Conservation (phyloP, 2,888 invertebrate species). For the Nebria brevicollis region DNA sequence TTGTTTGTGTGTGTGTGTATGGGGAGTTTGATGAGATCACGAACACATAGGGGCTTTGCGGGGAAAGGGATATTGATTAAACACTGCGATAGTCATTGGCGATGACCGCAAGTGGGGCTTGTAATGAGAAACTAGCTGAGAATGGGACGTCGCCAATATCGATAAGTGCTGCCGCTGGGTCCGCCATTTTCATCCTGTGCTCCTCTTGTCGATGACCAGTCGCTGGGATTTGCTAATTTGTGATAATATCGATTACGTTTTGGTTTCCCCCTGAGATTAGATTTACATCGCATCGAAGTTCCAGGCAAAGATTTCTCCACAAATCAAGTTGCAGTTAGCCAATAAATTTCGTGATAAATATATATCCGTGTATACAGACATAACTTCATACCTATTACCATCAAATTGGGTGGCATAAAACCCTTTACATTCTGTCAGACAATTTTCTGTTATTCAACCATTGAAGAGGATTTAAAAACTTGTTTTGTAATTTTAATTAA, state of each 20-base stretch:
- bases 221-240: not conserved
- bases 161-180: not conserved
- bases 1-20: not conserved
- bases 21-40: not conserved
- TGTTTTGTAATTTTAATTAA: too few species aligned
- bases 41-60: not conserved
- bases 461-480: too few species aligned
- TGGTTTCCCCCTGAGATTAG: not conserved
- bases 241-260: not conserved
- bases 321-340: not conserved
- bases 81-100: slow-evolving; percentile 31
- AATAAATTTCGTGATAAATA: not conserved
- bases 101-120: slow-evolving; percentile 40
- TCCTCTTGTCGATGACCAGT: not conserved
- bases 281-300: not conserved
- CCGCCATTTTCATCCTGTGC: not conserved
- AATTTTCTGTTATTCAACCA: too few species aligned
- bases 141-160: not conserved
- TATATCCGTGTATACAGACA: not conserved
- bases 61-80: slow-evolving; percentile 37
- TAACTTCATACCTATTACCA: too few species aligned
- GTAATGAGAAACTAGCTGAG: slow-evolving; percentile 27
- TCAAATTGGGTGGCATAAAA: too few species aligned
- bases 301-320: not conserved
- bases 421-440: too few species aligned